These are phyloP conservation scores for Neostethus bicornis DNA, from an alignment of 2,797 vertebrate genomes.

Conservation along the genomic window DNA sequence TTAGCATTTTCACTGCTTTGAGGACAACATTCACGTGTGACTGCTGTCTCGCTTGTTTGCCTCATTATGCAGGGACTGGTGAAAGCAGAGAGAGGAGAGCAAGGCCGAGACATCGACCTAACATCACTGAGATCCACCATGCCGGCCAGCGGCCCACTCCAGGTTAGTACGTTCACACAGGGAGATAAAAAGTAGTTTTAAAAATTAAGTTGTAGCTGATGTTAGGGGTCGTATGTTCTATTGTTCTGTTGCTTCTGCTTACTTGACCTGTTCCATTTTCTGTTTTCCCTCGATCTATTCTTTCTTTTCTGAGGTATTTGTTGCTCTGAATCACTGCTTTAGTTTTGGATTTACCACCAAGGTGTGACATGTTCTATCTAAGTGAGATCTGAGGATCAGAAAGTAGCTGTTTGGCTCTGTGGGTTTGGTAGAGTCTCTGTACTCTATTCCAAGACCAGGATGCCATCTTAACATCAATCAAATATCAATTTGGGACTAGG, in stretches of 20 bases:
- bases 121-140: conserved; percentile 77
- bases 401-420: conserved; percentile 34
- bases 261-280: conserved; percentile 19
- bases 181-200: neutral
- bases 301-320: conserved; percentile 24
- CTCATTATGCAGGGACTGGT: conserved; percentile 70
- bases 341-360: conserved; percentile 61
- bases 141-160: conserved; percentile 72
- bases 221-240: neutral
- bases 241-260: neutral
- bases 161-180: conserved; percentile 68
- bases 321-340: conserved; percentile 40
- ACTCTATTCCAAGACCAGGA: conserved; percentile 55
- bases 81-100: conserved; percentile 72
- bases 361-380: conserved; percentile 76
- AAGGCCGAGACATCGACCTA: conserved; percentile 75
- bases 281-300: conserved; percentile 31
- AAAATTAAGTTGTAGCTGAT: too few species aligned
- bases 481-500: conserved; percentile 78
- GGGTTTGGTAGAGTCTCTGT: conserved; percentile 22
- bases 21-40: conserved; percentile 39
- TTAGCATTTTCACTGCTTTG: conserved; percentile 50
- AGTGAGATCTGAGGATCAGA: conserved; percentile 71
- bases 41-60: conserved; percentile 3
- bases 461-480: conserved; percentile 67